phyloP scores from a whole-genome alignment of 1,140 invertebrate genomes.

The Drosophila bifasciata region DNA sequence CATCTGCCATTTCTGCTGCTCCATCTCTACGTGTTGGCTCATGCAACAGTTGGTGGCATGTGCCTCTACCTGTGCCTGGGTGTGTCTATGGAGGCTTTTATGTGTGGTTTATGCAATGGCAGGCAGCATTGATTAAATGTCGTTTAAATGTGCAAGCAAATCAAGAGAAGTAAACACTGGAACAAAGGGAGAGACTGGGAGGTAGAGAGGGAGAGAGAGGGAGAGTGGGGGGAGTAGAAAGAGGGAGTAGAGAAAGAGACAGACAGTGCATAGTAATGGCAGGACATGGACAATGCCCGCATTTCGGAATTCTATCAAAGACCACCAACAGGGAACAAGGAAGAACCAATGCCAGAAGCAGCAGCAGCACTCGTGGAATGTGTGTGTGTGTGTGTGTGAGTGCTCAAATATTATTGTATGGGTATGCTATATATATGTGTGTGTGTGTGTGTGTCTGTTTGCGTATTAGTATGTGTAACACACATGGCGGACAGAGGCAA shows the following conservation, averaged over 20 bases:
- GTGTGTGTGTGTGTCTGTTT: neutral
- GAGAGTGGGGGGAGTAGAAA: too few relatives aligned
- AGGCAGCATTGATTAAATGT: slow-evolving; percentile 75
- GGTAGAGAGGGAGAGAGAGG: neutral
- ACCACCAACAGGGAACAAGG: slow-evolving; percentile 12
- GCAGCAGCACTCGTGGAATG: slow-evolving; percentile 26
- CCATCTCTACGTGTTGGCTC: slow-evolving; percentile 12
- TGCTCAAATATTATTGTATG: slow-evolving; percentile 34
- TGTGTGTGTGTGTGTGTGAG: slow-evolving; percentile 24
- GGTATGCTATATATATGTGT: neutral
- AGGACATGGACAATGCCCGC: slow-evolving; percentile 9
- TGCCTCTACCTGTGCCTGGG: slow-evolving; percentile 11
- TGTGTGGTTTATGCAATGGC: slow-evolving; percentile 56
- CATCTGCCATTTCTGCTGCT: slow-evolving; percentile 10
- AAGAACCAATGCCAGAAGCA: neutral
- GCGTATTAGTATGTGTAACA: slow-evolving; percentile 9
- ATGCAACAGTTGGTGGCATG: slow-evolving; percentile 47
- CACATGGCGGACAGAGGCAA: slow-evolving; percentile 11
- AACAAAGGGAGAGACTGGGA: neutral
- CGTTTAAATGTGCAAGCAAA: slow-evolving; percentile 77
- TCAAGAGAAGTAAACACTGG: slow-evolving; percentile 36
- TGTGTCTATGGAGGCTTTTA: slow-evolving; percentile 32
- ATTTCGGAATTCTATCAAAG: slow-evolving; percentile 21
- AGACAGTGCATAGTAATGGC: neutral
- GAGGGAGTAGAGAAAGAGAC: too few relatives aligned